Base-by-base conservation (phyloP, 2,797 vertebrate species). In the Champsocephalus gunnari region DNA sequence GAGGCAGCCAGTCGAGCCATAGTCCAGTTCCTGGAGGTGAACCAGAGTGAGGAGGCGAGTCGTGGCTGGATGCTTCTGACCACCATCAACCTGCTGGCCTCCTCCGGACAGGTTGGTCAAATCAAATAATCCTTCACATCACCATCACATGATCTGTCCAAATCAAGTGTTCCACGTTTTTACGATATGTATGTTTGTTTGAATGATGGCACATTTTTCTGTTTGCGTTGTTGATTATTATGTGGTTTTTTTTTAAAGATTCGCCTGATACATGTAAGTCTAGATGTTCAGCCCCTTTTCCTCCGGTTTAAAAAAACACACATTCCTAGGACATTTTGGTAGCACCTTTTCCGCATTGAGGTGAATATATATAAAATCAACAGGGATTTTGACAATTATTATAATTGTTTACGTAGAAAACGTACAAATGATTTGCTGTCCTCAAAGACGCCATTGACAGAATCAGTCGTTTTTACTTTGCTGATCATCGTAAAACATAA, bases 11-110 rank as follows among this genome's bases (percentile, higher is more conserved):
- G 98, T 89, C 95, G 98, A 87, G 98, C 98, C 86, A 99, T 99
- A 55, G 98, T 99, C 85, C 98, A 99, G 75, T 99, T 99, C 87
- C 92, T 99, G 89, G 98, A 99, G 94, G 96, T 99, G 87, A 99
- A 99, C 93, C 98, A 99, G 94, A 99, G 97, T 41, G 98, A 99
- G 93, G 98, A 99, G 92, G 95, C 98, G 28, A 99, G 98, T 77
- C 96, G 98, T 66, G 98, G 98, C 63, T 99, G 98, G 98, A 99
- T 99, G 98, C 96, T 99, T 55, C 95, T 99, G 81, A 99, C 97
- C 81, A 99, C 98, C 89, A 99, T 99, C 93, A 99, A 99, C 95
- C 94, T 99, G 87, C 86, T 99, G 83, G 98, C 98, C 70, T 99
- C 98, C 9, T 99, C 98, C 16, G 98, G 98, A 90, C 98, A 99